These are phyloP conservation scores for Idris sp. DNA, from an alignment of 1,140 invertebrate species.

Conservation along the genomic window DNA sequence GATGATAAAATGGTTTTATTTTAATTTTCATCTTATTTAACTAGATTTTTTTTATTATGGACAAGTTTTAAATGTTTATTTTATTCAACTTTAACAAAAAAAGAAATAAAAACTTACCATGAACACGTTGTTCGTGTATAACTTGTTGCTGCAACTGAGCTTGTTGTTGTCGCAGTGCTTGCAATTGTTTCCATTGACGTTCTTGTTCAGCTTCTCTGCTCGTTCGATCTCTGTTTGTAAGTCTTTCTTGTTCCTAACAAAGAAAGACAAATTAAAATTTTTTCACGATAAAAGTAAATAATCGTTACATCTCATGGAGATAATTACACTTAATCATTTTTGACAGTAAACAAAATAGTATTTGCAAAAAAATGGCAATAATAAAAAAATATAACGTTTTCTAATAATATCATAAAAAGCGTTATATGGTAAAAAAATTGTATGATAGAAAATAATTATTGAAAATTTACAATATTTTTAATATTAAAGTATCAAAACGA, in stretches of 20 bases:
- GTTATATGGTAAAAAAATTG: too few species aligned
- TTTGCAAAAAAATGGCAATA: too few species aligned
- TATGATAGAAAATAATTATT: too few species aligned
- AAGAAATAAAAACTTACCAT: conserved; percentile 78
- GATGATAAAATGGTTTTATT: too few species aligned
- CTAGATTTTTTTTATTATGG: too few species aligned
- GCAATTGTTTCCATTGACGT: conserved; percentile 91
- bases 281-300: conserved; percentile 1
- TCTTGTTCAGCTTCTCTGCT: conserved; percentile 90
- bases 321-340: neutral
- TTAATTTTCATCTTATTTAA: too few species aligned
- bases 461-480: too few species aligned
- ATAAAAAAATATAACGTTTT: too few species aligned
- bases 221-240: conserved; percentile 81
- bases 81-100: too few species aligned
- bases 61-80: too few species aligned
- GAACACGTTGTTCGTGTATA: conserved; percentile 85
- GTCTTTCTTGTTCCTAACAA: conserved; percentile 84
- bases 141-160: conserved; percentile 89
- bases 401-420: too few species aligned
- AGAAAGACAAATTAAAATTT: conserved; percentile 28
- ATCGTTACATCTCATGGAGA: conserved; percentile 47
- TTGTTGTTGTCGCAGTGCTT: conserved; percentile 88
- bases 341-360: neutral
- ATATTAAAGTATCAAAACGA: too few species aligned